Base-by-base conservation (phyloP, 1,140 invertebrate species). In the Laupala kohalensis region DNA sequence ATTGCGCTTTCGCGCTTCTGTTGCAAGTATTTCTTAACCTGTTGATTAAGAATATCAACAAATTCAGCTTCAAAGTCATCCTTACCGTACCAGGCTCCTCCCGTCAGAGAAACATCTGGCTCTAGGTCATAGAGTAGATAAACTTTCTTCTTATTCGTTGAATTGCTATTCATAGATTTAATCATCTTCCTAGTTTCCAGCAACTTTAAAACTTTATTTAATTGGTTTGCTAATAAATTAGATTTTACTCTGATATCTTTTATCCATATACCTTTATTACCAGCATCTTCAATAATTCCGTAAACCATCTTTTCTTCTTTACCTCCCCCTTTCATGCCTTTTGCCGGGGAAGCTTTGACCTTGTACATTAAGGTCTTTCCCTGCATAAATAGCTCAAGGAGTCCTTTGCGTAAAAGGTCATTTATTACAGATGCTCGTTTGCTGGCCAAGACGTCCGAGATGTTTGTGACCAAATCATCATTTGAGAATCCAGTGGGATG, bases 41-140 rank as follows among this genome's bases (percentile, higher is more conserved):
- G 94, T 74, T 96, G 90, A 81, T 94, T 96, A 0, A 99, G 84
- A 72, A 98, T 88, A 79, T 98, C 94, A 2, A 98, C 96, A 87
- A 98, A 98, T 82, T 98, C 96, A 0, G 92, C 91, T 79, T 99
- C 97, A 84, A 98, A 98, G 77, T 98, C 95, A 81, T 98, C 94
- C 81, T 97, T 95, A 79, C 94, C 95, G 81, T 98, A 99, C 93
- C 95, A 99, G 0, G 96, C 92, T 5, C 97, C 97, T 26, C 97
- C 97, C 67, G 96, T 97, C 23, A 99, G 88, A 6, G 94, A 92
- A 74, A 89, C 85, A 81, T 98, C 95, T 27, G 97, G 95, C 81
- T 98, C 94, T 70, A 99, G 81, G 78, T 97, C 90, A 77, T 89
- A 97, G 0, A 99, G 81, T 94, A 99, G 98, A 76, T 98, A 99